Evolutionary conservation across 2,888 invertebrate genomes (phyloP).

Genomic region (Xestia ashworthii): DNA sequence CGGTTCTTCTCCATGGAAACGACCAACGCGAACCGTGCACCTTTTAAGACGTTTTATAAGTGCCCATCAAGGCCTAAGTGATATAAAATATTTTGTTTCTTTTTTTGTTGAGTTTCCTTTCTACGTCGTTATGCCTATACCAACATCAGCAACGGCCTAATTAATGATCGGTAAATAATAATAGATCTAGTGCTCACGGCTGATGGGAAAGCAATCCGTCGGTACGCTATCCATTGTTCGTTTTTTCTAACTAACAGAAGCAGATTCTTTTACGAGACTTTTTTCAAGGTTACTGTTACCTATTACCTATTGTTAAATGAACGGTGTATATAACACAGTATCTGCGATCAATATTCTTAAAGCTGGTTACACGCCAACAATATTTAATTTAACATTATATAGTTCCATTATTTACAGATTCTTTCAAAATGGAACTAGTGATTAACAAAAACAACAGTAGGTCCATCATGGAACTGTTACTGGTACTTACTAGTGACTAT

Average conservation of each 20-base stretch:
- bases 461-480: too few relatives aligned
- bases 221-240: slow-evolving; percentile 42
- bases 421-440: too few relatives aligned
- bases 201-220: slow-evolving; percentile 46
- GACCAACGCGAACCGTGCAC: too few relatives aligned
- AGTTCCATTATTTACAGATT: too few relatives aligned
- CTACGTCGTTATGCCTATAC: not conserved
- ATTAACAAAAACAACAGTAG: too few relatives aligned
- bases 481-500: too few relatives aligned
- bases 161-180: slow-evolving; percentile 18
- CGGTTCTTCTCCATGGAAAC: too few relatives aligned
- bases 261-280: slow-evolving; percentile 28
- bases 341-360: slow-evolving; percentile 23
- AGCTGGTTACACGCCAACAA: not conserved
- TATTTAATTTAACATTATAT: slow-evolving; percentile 6
- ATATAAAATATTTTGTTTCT: too few relatives aligned
- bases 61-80: too few relatives aligned
- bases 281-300: slow-evolving; percentile 47
- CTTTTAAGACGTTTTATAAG: too few relatives aligned
- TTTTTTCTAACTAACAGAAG: slow-evolving; percentile 31
- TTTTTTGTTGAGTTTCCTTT: not conserved
- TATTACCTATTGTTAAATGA: slow-evolving; percentile 47
- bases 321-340: slow-evolving; percentile 28
- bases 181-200: slow-evolving; percentile 1
- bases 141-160: not conserved